Base-by-base conservation (phyloP, 2,797 vertebrate genomes). In the Scarus forsteni region DNA sequence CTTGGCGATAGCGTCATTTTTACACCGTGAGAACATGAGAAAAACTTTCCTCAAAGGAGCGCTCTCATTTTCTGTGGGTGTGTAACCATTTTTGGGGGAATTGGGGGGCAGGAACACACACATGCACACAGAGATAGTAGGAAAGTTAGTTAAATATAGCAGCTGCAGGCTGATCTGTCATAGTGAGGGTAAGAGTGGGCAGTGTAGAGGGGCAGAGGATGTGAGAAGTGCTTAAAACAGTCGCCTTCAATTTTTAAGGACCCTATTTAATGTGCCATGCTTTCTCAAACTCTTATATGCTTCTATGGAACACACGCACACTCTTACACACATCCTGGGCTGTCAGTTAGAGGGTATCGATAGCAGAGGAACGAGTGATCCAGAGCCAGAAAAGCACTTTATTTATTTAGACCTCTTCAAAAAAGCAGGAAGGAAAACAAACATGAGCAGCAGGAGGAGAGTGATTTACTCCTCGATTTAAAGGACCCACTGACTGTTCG, bases 21-120 rank as follows among this genome's bases (percentile, higher is more conserved):
- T 90, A 89, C 85, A 90, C 89, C 83, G 88, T 92, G 91, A 92
- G 91, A 92, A 92, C 89, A 89, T 74, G 73, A 77, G 87, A 86
- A 92, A 91, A 84, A 90, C 86, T 90, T 89, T 91, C 89, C 91
- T 92, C 91, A 89, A 90, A 92, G 91, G 88, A 90, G 85, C 60
- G 69, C 65, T 92, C 87, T 90, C 80, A 84, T 87, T 88, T 79
- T 55, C 64, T 55, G 84, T 89, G 87, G 89, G 90, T 81, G 89
- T 90, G 83, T 91, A 83, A 65, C 81, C 85, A 87, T 91, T 90
- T 89, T 76, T 67, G 66, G 81, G 63, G 81, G 66, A 43, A 27
- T 60, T 27, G 19, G 68, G 78, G 62, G 58, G 52, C 52, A 52
- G 49, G 16, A 71, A 73, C 60, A 75, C 57, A 70, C 46, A 72